These are phyloP conservation scores for Drosophila melanosoma DNA, from an alignment of 2,888 invertebrate species.

Conservation along the genomic window DNA sequence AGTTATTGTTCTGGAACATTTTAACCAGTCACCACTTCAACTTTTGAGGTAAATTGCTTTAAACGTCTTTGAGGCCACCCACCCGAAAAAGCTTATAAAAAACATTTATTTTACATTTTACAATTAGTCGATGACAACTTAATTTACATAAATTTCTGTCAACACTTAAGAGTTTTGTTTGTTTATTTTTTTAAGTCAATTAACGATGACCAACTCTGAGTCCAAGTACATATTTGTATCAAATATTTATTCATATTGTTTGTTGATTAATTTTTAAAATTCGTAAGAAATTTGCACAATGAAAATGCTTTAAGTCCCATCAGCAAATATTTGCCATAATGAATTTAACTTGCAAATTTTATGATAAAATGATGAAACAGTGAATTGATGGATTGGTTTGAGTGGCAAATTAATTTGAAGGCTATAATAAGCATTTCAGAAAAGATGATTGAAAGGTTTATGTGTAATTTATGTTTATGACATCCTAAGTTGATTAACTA, in stretches of 20 bases:
- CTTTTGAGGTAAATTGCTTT: background rate
- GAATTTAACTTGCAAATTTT: conserved; percentile 51
- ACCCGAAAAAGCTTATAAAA: background rate
- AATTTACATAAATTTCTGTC: conserved; percentile 9
- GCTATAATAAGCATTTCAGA: conserved; percentile 2
- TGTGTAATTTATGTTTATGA: background rate
- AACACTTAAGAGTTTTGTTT: conserved; percentile 10
- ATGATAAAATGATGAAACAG: background rate
- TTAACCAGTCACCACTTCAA: background rate
- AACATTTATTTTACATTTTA: background rate
- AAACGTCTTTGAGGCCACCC: background rate
- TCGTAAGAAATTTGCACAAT: conserved; percentile 2
- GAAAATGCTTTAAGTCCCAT: conserved; percentile 10
- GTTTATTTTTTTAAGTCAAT: conserved; percentile 1
- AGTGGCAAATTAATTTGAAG: conserved; percentile 19
- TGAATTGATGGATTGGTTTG: conserved; percentile 33
- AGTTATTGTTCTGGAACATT: background rate
- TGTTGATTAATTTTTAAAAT: background rate
- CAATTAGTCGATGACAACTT: background rate
- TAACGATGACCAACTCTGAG: conserved; percentile 16
- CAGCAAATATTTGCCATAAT: conserved; percentile 33
- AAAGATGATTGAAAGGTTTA: background rate
- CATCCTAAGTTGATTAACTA: background rate
- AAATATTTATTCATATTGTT: conserved; percentile 34
- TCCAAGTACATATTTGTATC: conserved; percentile 27